These are phyloP conservation scores for Sesia apiformis DNA, from an alignment of 2,888 invertebrate genomes.

Conservation along the genomic window DNA sequence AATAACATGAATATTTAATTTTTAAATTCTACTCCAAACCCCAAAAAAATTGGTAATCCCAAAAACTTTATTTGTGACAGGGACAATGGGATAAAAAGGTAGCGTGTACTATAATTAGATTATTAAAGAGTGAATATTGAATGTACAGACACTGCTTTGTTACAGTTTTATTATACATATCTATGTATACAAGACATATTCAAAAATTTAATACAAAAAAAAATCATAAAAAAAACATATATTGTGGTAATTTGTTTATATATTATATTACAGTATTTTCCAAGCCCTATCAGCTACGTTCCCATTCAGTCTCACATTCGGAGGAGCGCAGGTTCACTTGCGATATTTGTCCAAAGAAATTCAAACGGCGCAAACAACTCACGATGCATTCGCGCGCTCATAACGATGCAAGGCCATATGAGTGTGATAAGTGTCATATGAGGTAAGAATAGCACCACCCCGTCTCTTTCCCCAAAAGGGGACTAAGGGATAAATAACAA, in stretches of 20 bases:
- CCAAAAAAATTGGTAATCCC: too few species aligned
- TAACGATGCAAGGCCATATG: slow-evolving; percentile 37
- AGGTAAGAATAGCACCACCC: slow-evolving; percentile 23
- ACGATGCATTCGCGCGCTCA: slow-evolving; percentile 41
- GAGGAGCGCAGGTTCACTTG: slow-evolving; percentile 46
- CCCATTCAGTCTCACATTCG: slow-evolving; percentile 42
- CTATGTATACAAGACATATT: too few species aligned
- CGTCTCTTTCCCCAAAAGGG: not conserved
- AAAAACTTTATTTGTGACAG: too few species aligned
- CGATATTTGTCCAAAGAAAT: slow-evolving; percentile 43
- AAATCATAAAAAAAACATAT: slow-evolving; percentile 37
- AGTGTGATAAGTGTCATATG: slow-evolving; percentile 50
- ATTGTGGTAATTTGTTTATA: slow-evolving; percentile 42
- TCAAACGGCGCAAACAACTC: slow-evolving; percentile 49
- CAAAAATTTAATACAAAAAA: too few species aligned
- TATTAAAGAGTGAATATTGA: too few species aligned
- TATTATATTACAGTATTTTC: slow-evolving; percentile 52
- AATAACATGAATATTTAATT: too few species aligned
- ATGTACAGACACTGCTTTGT: too few species aligned
- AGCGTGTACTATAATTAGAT: too few species aligned
- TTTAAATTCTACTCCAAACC: too few species aligned
- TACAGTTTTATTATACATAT: too few species aligned
- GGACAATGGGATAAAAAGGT: too few species aligned
- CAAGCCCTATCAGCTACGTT: slow-evolving; percentile 32
- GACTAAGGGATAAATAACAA: too few species aligned